A percentile compares a stretch with the other conserved stretches of the same genome.
These are phyloP conservation scores for Craterocephalus amniculus DNA, from an alignment of 2,797 vertebrate species.

Conservation along the genomic window DNA sequence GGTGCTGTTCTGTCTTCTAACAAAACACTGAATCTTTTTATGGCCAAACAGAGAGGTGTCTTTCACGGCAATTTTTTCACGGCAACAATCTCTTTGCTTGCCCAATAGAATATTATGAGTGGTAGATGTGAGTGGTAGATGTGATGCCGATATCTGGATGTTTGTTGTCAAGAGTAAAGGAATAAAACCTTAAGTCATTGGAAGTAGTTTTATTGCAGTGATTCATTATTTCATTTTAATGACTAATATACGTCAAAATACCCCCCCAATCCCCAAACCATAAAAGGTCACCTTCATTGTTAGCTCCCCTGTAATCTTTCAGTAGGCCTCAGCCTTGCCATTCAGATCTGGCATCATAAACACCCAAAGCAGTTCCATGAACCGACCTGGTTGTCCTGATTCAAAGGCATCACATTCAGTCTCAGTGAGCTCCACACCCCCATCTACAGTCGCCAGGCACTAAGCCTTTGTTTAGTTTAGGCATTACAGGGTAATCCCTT, in stretches of 20 bases:
- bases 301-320: conserved; percentile 41
- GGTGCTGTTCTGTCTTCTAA: no score
- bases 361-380: conserved; percentile 28
- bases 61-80: no score
- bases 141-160: background rate
- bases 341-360: conserved; percentile 47
- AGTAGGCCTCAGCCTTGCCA: conserved; percentile 34
- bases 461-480: conserved; percentile 83
- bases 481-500: conserved; percentile 81
- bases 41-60: no score
- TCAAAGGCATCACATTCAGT: conserved; percentile 74
- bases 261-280: no score
- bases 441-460: conserved; percentile 76
- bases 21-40: no score
- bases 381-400: conserved; percentile 55
- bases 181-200: background rate
- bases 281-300: background rate
- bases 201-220: no score
- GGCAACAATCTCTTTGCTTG: no score
- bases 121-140: no score
- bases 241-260: no score
- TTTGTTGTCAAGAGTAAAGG: no score
- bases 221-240: no score
- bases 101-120: no score
- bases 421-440: conserved; percentile 66